These are phyloP conservation scores for Leptocoma aspasia DNA, from an alignment of 2,113 vertebrate genomes.

Conservation along the genomic window DNA sequence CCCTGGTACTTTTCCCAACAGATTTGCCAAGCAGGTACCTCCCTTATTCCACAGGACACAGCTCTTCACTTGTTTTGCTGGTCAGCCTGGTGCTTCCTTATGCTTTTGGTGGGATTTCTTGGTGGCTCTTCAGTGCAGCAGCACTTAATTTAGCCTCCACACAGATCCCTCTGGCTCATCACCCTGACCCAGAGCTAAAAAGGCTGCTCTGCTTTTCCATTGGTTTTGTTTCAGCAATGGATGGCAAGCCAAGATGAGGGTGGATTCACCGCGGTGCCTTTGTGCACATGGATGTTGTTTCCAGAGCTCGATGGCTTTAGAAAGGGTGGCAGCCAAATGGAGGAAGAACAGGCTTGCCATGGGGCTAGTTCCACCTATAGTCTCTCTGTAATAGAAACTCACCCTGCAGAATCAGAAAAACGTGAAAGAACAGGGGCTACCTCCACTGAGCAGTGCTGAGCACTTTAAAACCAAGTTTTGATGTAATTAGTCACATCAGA, in stretches of 20 bases:
- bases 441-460: background rate
- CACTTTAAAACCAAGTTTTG: constrained; percentile 22
- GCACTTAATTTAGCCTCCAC: background rate
- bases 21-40: background rate
- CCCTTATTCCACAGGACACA: background rate
- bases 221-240: background rate
- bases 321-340: background rate
- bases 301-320: background rate
- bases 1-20: background rate
- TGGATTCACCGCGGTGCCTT: background rate
- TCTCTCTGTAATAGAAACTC: background rate
- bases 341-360: background rate
- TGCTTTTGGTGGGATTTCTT: background rate
- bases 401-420: background rate
- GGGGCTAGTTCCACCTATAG: background rate
- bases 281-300: background rate
- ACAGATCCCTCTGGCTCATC: background rate
- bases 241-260: rapidly evolving
- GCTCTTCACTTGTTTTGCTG: background rate
- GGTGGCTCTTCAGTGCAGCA: background rate
- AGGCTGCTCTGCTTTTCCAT: background rate
- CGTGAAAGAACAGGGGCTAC: background rate
- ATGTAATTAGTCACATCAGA: background rate
- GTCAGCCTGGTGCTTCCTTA: background rate
- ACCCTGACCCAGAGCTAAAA: background rate